Evolutionary conservation across 2,888 invertebrate species (phyloP), one percentile per base, ranked within the genome.

Genomic region (Polymixis lichenea): DNA sequence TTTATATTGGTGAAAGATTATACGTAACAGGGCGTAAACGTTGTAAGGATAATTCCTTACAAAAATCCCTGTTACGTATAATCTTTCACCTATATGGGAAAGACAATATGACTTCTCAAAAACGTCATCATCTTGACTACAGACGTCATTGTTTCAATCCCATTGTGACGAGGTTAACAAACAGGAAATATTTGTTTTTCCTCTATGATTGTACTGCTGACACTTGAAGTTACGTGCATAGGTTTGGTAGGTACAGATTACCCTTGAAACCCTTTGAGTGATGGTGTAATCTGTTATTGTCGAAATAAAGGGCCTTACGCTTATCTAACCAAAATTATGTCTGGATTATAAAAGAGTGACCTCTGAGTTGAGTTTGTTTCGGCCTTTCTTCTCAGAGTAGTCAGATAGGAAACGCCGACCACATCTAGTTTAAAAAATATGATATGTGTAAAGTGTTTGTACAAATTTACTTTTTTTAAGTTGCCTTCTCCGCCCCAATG

Each of bases 171-270:
- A 56, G 13, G 9, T 13, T 60, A 55, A 43, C 1, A 38, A 60
- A 62, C 74, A 74, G 83, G 83, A 82, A 64, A 65, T n/a, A 19
- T 19, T 22, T n/a, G 0, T 46, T 80, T 77, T 82, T 68, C 80
- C 68, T 69, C 19, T 43, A 69, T 61, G 53, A 69, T 17, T 62
- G 51, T 53, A 38, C 25, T 55, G 2, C n/a, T 55, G 71, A 71
- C 38, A 15, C 1, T 56, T 28, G 17, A 58, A 4, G 8, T 5
- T 82, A 82, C 82, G 82, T 77, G 72, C 32, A 25, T 22, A 15
- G 64, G 15, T 51, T 82, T n/a, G 0, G 53, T n/a, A 65, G 3
- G 49, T 3, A 0, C 19, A 19, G 51, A n/a, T 77, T 77, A 77
- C 15, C 53, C 77, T 80, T 68, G 64, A 68, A 82, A 68, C 49